phyloP scores from a whole-genome alignment of 2,797 vertebrate genomes.

The Anolis apletophallus region DNA sequence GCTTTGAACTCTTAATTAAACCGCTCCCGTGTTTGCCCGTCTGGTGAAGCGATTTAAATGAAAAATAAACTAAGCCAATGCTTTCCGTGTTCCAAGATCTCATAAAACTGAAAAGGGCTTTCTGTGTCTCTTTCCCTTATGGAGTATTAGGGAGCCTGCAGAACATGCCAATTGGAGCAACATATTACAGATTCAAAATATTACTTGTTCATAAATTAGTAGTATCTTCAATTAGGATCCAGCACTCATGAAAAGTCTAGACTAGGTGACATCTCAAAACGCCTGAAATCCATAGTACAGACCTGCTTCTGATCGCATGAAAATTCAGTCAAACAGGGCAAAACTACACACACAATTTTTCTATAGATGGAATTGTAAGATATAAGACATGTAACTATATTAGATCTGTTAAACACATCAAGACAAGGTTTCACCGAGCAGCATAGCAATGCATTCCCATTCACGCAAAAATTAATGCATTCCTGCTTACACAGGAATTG shows the following conservation, averaged over 20 bases:
- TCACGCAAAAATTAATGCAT: background rate
- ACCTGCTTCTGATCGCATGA: background rate
- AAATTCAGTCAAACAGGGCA: background rate
- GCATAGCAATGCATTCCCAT: too few species aligned
- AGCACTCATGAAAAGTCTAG: background rate
- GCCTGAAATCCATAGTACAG: background rate
- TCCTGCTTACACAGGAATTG: too few species aligned
- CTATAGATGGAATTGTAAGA: background rate
- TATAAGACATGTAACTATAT: background rate
- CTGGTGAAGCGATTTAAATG: background rate
- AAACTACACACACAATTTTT: background rate
- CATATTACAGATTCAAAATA: background rate
- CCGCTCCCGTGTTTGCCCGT: too few species aligned
- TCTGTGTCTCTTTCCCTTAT: too few species aligned
- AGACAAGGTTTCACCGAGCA: background rate
- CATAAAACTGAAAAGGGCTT: background rate
- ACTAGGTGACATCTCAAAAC: background rate
- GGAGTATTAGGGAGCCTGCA: background rate
- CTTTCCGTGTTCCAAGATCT: background rate
- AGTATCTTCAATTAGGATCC: background rate
- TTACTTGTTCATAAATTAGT: background rate
- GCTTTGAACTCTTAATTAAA: background rate
- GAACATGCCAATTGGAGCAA: background rate
- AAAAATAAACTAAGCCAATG: background rate
- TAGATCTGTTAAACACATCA: background rate